Evolutionary conservation across 2,888 invertebrate genomes (phyloP).

Genomic region (Hypolimnas misippus): DNA sequence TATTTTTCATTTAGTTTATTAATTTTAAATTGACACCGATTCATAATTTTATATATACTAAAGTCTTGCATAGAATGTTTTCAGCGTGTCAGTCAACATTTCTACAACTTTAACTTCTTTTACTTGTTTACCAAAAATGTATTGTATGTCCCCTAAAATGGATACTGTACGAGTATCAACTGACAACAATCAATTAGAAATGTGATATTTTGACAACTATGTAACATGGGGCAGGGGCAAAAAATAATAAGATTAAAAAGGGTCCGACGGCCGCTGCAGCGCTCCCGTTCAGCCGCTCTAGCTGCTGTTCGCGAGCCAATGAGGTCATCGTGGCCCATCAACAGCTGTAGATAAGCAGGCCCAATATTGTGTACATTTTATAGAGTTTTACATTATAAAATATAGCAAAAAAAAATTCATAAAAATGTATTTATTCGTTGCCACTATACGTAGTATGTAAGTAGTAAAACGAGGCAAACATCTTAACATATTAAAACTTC

Average conservation of each 20-base stretch:
- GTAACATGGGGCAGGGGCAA: slow-evolving; percentile 12
- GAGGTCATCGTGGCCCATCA: not conserved
- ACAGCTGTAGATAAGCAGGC: too few relatives aligned
- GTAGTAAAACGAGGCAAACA: not conserved
- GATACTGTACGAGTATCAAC: not conserved
- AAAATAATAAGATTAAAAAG: slow-evolving; percentile 13
- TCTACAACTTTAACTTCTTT: not conserved
- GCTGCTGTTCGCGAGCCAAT: not conserved
- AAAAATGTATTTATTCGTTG: not conserved
- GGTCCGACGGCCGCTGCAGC: not conserved
- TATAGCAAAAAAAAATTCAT: too few relatives aligned
- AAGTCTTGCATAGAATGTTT: too few relatives aligned
- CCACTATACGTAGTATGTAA: not conserved
- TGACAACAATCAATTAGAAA: slow-evolving; percentile 17
- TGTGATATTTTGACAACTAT: slow-evolving; percentile 21
- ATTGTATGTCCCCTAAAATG: not conserved
- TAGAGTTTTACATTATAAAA: too few relatives aligned
- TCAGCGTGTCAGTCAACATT: not conserved
- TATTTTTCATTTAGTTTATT: too few relatives aligned
- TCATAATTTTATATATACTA: too few relatives aligned
- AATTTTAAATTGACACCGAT: too few relatives aligned
- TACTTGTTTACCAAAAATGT: not conserved
- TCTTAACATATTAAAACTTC: not conserved
- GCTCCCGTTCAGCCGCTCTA: not conserved
- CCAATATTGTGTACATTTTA: too few relatives aligned